Evolutionary conservation across 2,113 vertebrate species (phyloP), one percentile per base, ranked within the genome.

Genomic region (Dunckerocampus dactyliophorus): DNA sequence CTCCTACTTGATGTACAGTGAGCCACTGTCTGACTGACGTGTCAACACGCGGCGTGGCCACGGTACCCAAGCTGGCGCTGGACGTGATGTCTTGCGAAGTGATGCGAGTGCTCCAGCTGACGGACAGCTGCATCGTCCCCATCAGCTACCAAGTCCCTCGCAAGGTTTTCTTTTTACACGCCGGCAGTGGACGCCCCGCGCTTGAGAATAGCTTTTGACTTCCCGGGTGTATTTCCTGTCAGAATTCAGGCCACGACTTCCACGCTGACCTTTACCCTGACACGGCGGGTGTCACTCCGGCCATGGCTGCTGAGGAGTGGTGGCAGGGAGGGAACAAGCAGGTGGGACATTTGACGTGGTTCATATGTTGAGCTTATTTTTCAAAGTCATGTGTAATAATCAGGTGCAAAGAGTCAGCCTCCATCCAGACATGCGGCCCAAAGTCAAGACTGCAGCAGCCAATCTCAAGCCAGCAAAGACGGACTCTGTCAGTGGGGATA

Each of bases 261-360:
- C 93, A 96, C 0, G 88, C 91, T 0, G 96, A 99, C 72, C 85
- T 99, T 67, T 98, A 94, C 80, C 95, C 95, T 0, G 92, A 97
- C 71, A 93, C 95, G 0, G 11, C 67, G 0, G 93, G 96, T 12
- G 79, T 24, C 0, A 59, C 83, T 28, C 84, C 96, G 0, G 92
- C 93, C 34, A 85, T 92, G 0, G 5, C 84, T 0, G 87, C 92
- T 39, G 85, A 87, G 19, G 85, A 89, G 72, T 99, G 97, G 97
- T 98, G 95, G 95, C 70, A 87, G 11, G 95, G 95, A 58, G 92
- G 89, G 57, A 90, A 89, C 87, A 89, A 89, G 66, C 93, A 95
- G 94, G 97, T 98, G 3, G 6, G 2, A 24, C 8, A 28, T 3
- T 58, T 45, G 1, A 14, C 13, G 39, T 14, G 11, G 12, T 43